phyloP scores from a whole-genome alignment of 2,888 invertebrate genomes.

The Psylliodes chrysocephalus region DNA sequence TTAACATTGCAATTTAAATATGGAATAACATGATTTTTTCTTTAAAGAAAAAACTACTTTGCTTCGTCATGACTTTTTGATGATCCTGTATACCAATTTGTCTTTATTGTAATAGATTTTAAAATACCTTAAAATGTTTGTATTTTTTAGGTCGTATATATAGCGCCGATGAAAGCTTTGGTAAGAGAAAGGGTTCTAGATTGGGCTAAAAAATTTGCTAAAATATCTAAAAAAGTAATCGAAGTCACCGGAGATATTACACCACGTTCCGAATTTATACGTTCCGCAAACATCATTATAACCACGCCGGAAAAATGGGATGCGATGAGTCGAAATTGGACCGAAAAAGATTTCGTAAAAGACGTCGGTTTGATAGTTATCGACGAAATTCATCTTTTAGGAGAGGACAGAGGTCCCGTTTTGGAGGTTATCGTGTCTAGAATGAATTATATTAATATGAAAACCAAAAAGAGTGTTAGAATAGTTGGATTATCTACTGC shows the following conservation, averaged over 20 bases:
- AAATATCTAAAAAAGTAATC: slow-evolving; percentile 84
- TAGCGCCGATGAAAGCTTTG: slow-evolving; percentile 97
- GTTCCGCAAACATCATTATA: slow-evolving; percentile 89
- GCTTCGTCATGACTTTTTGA: no score
- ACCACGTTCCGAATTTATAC: slow-evolving; percentile 86
- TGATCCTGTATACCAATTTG: no score
- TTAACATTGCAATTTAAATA: no score
- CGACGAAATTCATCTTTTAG: slow-evolving; percentile 97
- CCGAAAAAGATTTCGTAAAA: slow-evolving; percentile 92
- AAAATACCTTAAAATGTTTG: no score
- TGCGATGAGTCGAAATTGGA: slow-evolving; percentile 98
- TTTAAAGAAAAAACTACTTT: no score
- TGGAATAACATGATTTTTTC: no score
- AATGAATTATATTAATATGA: slow-evolving; percentile 94
- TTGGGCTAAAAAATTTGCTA: slow-evolving; percentile 85
- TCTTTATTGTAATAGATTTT: no score
- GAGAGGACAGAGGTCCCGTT: slow-evolving; percentile 88
- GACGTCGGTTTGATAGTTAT: slow-evolving; percentile 93
- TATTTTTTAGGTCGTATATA: slow-evolving; percentile 85
- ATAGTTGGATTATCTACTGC: slow-evolving; percentile 97
- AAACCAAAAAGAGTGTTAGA: slow-evolving; percentile 83
- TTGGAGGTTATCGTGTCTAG: slow-evolving; percentile 98
- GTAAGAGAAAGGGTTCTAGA: slow-evolving; percentile 96
- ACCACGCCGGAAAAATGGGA: slow-evolving; percentile 99
- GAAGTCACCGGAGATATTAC: slow-evolving; percentile 96